Evolutionary conservation across 2,888 invertebrate species (phyloP), one percentile per base, ranked within the genome.

Genomic region (Cerceris rybyensis): DNA sequence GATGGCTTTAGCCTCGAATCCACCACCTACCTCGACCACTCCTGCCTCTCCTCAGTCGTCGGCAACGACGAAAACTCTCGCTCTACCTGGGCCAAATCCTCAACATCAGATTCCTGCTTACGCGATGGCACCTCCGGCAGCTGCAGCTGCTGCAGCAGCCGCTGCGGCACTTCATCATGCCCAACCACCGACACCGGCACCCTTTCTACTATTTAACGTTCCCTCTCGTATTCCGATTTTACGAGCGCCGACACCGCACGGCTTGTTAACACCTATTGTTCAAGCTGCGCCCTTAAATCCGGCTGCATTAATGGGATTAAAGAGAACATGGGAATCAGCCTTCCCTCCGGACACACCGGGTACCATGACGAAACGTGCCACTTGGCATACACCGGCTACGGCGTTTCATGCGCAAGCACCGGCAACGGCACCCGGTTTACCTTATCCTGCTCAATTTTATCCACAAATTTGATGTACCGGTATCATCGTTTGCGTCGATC

Each of bases 321-420:
- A 96, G 90, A 93, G 96, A 2, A 94, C 94, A 0, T 96, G 96
- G 93, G 96, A 96, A 55, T 95, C 94, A 87, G 96, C 96, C 0
- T 96, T 96, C 87, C 94, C 95, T 0, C 94, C 94, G 11, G 93
- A 93, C 60, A 83, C 88, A 46, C 71, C 85, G n/a, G 78, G 87
- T 58, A 81, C 80, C 49, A 83, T 89, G 9, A 83, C 91, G 28
- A 92, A 92, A 81, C 88, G 92, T 11, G 80, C 92, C 4, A 75
- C 92, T 0, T 93, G 92, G 91, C 92, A 92, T 66, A 83, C 89
- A 0, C 89, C 90, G 13, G 82, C 88, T 17, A 73, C 90, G 28
- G 92, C 93, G 14, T 92, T 94, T 82, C 87, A 90, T 65, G 86
- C 90, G 11, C 79, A 89, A 16, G 88, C 91, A 5, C 88, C 93